Evolutionary conservation across 1,140 invertebrate species (phyloP).

Genomic region (Caenorhabditis elegans): WBcel235 BX284604.4:178501-179000

Average conservation of each 20-base stretch:
- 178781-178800: too few relatives aligned
- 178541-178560: too few relatives aligned
- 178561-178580: too few relatives aligned
- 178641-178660: too few relatives aligned
- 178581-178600: too few relatives aligned
- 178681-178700: too few relatives aligned
- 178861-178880: neutral
- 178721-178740: neutral
- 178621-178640: too few relatives aligned
- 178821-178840: neutral
- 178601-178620: too few relatives aligned
- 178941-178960: neutral
- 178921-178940: neutral
- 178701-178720: neutral
- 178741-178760: neutral
- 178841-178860: neutral
- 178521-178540: too few relatives aligned
- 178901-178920: neutral
- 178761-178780: neutral
- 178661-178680: too few relatives aligned
- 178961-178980: too few relatives aligned
- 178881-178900: neutral
- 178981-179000: neutral
- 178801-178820: neutral
- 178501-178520: neutral